Conservation (phyloP, 2,888 invertebrate species). For the Apotomis turbidana region DNA sequence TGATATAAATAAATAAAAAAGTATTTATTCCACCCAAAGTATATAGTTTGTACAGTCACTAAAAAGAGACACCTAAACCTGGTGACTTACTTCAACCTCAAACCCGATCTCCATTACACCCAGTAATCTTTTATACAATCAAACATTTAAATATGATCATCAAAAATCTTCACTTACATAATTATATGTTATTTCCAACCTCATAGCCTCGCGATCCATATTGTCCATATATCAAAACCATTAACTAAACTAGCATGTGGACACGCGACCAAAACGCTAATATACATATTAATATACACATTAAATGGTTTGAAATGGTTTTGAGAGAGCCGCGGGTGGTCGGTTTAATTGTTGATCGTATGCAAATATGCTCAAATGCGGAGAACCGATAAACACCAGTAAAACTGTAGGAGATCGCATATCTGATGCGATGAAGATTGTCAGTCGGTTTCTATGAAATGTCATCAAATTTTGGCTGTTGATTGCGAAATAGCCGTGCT, state of each 20-base stretch:
- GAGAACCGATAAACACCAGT: constrained; percentile 22
- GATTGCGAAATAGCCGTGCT: constrained; percentile 24
- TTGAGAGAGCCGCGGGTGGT: constrained; percentile 37
- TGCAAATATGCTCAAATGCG: constrained; percentile 40
- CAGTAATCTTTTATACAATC: constrained; percentile 38
- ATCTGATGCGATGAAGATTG: constrained; percentile 27
- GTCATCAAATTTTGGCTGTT: constrained; percentile 7
- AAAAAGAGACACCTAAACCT: background rate
- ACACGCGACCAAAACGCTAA: constrained; percentile 69
- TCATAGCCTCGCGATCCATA: constrained; percentile 29
- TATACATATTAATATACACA: constrained; percentile 59
- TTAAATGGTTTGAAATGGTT: constrained; percentile 51
- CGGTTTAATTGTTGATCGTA: constrained; percentile 41
- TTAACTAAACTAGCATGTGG: constrained; percentile 50
- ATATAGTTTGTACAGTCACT: background rate
- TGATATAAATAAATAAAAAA: too few species aligned
- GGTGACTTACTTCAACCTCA: constrained; percentile 5
- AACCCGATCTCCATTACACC: constrained; percentile 8
- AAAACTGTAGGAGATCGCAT: constrained; percentile 30
- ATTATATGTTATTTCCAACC: constrained; percentile 25
- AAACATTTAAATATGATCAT: constrained; percentile 40
- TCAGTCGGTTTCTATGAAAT: constrained; percentile 22
- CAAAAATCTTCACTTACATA: constrained; percentile 39
- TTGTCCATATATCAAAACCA: constrained; percentile 37
- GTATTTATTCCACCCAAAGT: too few species aligned